phyloP scores from a whole-genome alignment of 2,888 invertebrate genomes.

The Heliconius erato region DNA sequence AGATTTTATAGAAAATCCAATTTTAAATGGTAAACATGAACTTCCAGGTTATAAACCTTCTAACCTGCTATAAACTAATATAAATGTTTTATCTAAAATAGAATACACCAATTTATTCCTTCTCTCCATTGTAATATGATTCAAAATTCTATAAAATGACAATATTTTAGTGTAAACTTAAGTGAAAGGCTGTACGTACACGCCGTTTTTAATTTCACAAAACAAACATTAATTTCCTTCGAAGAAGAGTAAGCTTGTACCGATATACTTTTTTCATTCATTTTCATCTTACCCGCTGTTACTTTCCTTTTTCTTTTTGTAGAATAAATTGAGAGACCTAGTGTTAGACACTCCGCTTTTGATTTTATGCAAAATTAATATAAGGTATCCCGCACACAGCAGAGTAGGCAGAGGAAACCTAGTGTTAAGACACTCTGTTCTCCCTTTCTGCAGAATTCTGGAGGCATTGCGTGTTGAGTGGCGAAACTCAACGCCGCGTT shows the following conservation, averaged over 20 bases:
- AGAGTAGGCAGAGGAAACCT: too few species aligned
- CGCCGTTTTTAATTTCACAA: constrained; percentile 75
- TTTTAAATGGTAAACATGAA: constrained; percentile 57
- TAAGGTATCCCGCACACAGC: too few species aligned
- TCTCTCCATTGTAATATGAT: constrained; percentile 1
- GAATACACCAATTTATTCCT: constrained; percentile 5
- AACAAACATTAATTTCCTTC: constrained; percentile 79
- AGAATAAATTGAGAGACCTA: background rate
- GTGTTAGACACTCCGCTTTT: background rate
- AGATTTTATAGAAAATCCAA: constrained; percentile 56
- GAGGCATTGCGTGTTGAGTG: too few species aligned
- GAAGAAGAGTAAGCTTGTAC: constrained; percentile 55
- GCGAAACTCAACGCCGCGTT: too few species aligned
- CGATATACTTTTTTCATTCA: constrained; percentile 37
- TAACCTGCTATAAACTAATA: constrained; percentile 38
- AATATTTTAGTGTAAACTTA: constrained; percentile 21
- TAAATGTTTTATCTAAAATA: constrained; percentile 3
- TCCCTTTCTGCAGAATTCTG: too few species aligned
- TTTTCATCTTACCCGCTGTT: background rate
- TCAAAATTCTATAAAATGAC: constrained; percentile 24
- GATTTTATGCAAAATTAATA: background rate
- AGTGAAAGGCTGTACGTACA: constrained; percentile 53
- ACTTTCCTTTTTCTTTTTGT: background rate
- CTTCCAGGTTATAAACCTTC: constrained; percentile 51
- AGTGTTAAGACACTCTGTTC: too few species aligned